Percentiles rank a stretch among this genome's conserved stretches.
Conservation (phyloP, 2,113 vertebrate species). For the Haplochromis vanheusdeni region DNA sequence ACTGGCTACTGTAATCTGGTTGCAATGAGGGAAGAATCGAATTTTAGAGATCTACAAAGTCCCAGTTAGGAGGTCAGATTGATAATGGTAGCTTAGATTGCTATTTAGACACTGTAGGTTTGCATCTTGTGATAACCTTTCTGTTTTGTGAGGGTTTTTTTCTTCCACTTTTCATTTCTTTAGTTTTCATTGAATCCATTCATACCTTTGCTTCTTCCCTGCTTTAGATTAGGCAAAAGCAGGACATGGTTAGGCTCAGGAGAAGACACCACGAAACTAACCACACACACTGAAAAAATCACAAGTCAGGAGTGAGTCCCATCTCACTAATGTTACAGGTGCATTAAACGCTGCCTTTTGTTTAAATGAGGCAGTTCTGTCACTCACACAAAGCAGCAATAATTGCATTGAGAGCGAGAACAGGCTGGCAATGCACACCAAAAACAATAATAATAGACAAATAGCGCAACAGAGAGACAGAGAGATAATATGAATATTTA, state of each 20-base stretch:
- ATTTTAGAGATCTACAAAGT: not conserved
- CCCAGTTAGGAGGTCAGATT: not conserved
- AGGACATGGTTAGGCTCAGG: not conserved
- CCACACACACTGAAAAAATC: not conserved
- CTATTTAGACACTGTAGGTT: not conserved
- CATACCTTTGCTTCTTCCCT: not conserved
- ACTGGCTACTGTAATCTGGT: not conserved
- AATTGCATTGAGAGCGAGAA: not conserved
- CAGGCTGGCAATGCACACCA: not conserved
- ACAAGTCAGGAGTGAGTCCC: not conserved
- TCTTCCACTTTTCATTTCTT: not conserved
- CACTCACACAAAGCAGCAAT: not conserved
- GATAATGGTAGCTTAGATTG: not conserved
- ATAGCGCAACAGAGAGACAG: not conserved
- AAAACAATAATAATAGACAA: not conserved
- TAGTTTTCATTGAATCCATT: not conserved
- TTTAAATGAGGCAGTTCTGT: not conserved
- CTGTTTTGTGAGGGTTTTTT: not conserved
- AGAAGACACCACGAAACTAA: not conserved
- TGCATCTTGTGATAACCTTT: not conserved
- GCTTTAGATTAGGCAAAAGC: not conserved
- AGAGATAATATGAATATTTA: not conserved
- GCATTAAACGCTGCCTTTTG: not conserved
- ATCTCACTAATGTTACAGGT: not conserved
- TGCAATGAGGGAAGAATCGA: accelerated